Evolutionary conservation across 2,113 vertebrate genomes (phyloP).

Genomic region (Hemibagrus wyckioides): DNA sequence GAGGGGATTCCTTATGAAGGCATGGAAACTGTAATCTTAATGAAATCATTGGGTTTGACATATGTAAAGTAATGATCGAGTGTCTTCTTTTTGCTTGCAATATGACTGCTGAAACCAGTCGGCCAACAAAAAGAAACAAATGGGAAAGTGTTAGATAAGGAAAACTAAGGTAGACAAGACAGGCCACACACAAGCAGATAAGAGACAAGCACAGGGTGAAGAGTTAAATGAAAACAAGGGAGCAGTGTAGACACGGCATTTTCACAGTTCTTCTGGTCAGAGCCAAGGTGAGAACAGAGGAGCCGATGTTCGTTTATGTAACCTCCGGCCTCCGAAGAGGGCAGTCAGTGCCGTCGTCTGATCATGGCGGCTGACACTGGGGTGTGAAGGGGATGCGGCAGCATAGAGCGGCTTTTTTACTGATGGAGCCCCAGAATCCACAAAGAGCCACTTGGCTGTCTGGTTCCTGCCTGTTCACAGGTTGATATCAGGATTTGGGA

Average conservation of each 20-base stretch:
- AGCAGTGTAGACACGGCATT: constrained; percentile 59
- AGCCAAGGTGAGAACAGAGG: constrained; percentile 71
- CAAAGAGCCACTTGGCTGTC: constrained; percentile 72
- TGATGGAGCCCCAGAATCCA: constrained; percentile 57
- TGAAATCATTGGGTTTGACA: neutral
- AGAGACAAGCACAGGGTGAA: neutral
- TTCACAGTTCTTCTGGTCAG: constrained; percentile 70
- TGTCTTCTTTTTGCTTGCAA: neutral
- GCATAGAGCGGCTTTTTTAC: constrained; percentile 58
- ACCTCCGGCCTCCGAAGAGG: constrained; percentile 71
- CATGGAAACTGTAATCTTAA: neutral
- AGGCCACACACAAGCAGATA: neutral
- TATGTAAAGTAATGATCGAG: neutral
- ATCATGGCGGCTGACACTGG: constrained; percentile 70
- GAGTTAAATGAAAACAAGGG: neutral
- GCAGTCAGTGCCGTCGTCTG: constrained; percentile 65
- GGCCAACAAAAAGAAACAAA: neutral
- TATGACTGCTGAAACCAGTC: neutral
- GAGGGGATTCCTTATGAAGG: neutral
- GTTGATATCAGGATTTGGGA: constrained; percentile 28
- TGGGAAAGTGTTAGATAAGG: neutral
- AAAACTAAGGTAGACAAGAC: too few relatives aligned
- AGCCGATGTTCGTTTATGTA: constrained; percentile 77
- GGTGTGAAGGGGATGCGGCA: constrained; percentile 67
- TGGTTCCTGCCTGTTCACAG: constrained; percentile 63